Percentiles rank a stretch among this genome's conserved stretches.
Evolutionary conservation across 2,113 vertebrate species (phyloP).

Genomic region (Gallinago undulata): DNA sequence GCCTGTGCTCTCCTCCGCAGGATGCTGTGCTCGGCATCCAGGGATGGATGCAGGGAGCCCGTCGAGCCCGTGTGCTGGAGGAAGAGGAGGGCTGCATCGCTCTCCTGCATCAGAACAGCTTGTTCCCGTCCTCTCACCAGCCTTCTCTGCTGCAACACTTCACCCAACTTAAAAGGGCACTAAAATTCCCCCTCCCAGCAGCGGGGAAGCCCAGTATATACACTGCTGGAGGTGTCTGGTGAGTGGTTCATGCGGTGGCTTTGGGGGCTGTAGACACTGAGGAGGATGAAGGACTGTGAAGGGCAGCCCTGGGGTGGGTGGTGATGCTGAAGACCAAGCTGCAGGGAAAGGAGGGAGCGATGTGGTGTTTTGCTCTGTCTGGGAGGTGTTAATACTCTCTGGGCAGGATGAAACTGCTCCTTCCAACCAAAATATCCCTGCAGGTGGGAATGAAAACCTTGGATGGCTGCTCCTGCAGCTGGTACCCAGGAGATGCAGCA

Average conservation of each 20-base stretch:
- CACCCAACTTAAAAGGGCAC: neutral
- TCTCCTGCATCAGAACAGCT: neutral
- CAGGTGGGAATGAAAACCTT: accelerated
- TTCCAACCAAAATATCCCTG: neutral
- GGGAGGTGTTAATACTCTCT: neutral
- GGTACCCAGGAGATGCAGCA: accelerated
- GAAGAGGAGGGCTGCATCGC: neutral
- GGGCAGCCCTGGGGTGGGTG: neutral
- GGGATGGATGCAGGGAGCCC: neutral
- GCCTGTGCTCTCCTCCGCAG: accelerated
- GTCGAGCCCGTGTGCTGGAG: accelerated
- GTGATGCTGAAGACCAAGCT: neutral
- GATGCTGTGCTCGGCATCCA: accelerated
- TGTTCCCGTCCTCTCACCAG: neutral
- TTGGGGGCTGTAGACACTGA: accelerated
- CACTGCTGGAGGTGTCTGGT: neutral
- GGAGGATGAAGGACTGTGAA: accelerated
- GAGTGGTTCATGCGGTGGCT: accelerated
- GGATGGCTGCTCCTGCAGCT: neutral
- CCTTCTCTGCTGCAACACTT: neutral
- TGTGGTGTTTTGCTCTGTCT: accelerated
- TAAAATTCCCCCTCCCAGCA: neutral
- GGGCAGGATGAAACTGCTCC: neutral
- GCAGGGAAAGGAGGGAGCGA: neutral
- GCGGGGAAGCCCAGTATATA: neutral